Evolutionary conservation across 2,888 invertebrate species (phyloP).

Genomic region (Idaea aversata): DNA sequence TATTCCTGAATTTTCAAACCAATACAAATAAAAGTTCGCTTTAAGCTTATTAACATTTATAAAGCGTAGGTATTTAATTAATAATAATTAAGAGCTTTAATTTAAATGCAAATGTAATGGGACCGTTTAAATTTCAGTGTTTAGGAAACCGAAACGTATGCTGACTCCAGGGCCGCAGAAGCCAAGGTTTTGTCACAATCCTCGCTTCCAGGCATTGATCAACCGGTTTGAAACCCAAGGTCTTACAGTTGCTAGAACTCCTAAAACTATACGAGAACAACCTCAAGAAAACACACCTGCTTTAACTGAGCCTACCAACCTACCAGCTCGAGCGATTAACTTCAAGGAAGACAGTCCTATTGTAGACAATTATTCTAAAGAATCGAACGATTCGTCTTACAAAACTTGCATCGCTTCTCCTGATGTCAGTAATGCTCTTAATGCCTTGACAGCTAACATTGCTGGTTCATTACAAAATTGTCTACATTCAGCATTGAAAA

Average conservation of each 20-base stretch:
- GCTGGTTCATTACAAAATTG: slow-evolving; percentile 67
- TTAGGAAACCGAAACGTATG: slow-evolving; percentile 71
- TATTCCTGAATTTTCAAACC: neutral
- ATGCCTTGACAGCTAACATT: slow-evolving; percentile 61
- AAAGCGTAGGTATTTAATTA: slow-evolving; percentile 2
- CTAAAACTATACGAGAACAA: slow-evolving; percentile 42
- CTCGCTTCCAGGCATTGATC: slow-evolving; percentile 70
- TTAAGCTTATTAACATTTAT: slow-evolving; percentile 2
- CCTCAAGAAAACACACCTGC: slow-evolving; percentile 61
- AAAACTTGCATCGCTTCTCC: slow-evolving; percentile 62
- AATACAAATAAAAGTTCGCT: neutral
- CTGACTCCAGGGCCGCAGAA: slow-evolving; percentile 71
- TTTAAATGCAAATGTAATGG: neutral
- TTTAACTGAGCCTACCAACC: slow-evolving; percentile 51
- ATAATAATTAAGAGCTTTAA: slow-evolving; percentile 5
- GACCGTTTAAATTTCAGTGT: slow-evolving; percentile 45
- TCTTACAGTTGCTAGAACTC: slow-evolving; percentile 56
- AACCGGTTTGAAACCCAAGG: slow-evolving; percentile 69
- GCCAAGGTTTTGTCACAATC: slow-evolving; percentile 56
- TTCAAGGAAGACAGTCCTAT: slow-evolving; percentile 71
- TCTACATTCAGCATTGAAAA: slow-evolving; percentile 55
- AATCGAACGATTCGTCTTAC: slow-evolving; percentile 64
- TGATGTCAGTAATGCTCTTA: slow-evolving; percentile 54
- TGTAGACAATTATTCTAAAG: slow-evolving; percentile 53
- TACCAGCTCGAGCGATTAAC: slow-evolving; percentile 69